Percentiles rank a stretch among this genome's conserved stretches.
Evolutionary conservation across 2,797 vertebrate genomes (phyloP).

Genomic region (Gouania willdenowi): DNA sequence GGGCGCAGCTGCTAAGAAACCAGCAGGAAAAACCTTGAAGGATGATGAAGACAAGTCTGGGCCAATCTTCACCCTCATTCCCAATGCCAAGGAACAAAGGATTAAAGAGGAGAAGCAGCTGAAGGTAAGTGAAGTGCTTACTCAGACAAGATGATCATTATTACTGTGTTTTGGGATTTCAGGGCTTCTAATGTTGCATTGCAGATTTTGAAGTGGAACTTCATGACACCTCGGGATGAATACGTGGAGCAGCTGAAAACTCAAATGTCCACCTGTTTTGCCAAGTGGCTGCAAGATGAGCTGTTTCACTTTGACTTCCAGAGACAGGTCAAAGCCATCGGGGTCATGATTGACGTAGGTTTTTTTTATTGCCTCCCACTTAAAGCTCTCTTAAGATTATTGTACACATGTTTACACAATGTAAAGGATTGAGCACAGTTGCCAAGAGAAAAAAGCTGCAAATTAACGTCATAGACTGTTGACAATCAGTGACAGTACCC

Average conservation of each 20-base stretch:
- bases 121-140: too few species aligned
- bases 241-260: constrained; percentile 95
- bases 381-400: too few species aligned
- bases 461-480: too few species aligned
- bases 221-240: constrained; percentile 92
- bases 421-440: too few species aligned
- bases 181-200: too few species aligned
- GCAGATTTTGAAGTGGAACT: constrained; percentile 97
- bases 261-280: constrained; percentile 90
- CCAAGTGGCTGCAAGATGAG: constrained; percentile 94
- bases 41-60: constrained; percentile 93
- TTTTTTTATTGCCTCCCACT: too few species aligned
- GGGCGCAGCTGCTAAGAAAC: constrained; percentile 86
- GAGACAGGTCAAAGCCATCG: constrained; percentile 91
- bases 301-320: constrained; percentile 97
- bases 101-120: constrained; percentile 93
- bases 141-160: too few species aligned
- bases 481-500: too few species aligned
- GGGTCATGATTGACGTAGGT: constrained; percentile 93
- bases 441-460: too few species aligned
- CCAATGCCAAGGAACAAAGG: constrained; percentile 93
- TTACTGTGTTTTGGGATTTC: too few species aligned
- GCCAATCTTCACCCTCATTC: constrained; percentile 88
- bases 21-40: constrained; percentile 81
- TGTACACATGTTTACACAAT: too few species aligned